Evolutionary conservation across 1,140 invertebrate species (phyloP).

Genomic region (Ooceraea biroi): DNA sequence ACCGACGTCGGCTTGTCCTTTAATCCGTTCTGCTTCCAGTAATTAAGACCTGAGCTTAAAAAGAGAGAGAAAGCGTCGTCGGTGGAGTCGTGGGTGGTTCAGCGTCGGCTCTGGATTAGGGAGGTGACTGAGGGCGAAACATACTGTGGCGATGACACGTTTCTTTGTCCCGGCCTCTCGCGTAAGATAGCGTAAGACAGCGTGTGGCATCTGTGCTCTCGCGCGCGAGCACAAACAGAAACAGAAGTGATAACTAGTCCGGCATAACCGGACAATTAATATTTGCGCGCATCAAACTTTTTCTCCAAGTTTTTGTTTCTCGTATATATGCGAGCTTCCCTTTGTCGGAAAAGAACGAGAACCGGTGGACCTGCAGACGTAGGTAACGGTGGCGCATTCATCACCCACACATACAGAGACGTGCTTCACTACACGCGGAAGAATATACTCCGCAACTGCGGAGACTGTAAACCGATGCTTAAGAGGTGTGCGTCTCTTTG

Average conservation of each 20-base stretch:
- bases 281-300: conserved; percentile 83
- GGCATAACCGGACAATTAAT: conserved; percentile 85
- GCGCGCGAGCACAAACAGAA: conserved; percentile 79
- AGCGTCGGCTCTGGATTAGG: conserved; percentile 49
- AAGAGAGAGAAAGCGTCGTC: conserved; percentile 39
- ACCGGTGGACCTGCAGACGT: conserved; percentile 49
- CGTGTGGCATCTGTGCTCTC: conserved; percentile 74
- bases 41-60: conserved; percentile 77
- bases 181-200: conserved; percentile 77
- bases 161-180: conserved; percentile 81
- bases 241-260: conserved; percentile 84
- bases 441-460: conserved; percentile 55
- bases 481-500: conserved; percentile 66
- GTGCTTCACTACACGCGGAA: conserved; percentile 32
- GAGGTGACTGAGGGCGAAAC: conserved; percentile 10
- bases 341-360: conserved; percentile 68
- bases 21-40: conserved; percentile 79
- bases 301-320: conserved; percentile 74
- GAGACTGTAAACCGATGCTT: conserved; percentile 57
- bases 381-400: conserved; percentile 63
- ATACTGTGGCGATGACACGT: conserved; percentile 73
- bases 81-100: conserved; percentile 57
- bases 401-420: conserved; percentile 54
- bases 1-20: conserved; percentile 75
- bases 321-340: conserved; percentile 56